Base-by-base conservation (phyloP, 2,797 vertebrate genomes). In the Mus caroli region DNA sequence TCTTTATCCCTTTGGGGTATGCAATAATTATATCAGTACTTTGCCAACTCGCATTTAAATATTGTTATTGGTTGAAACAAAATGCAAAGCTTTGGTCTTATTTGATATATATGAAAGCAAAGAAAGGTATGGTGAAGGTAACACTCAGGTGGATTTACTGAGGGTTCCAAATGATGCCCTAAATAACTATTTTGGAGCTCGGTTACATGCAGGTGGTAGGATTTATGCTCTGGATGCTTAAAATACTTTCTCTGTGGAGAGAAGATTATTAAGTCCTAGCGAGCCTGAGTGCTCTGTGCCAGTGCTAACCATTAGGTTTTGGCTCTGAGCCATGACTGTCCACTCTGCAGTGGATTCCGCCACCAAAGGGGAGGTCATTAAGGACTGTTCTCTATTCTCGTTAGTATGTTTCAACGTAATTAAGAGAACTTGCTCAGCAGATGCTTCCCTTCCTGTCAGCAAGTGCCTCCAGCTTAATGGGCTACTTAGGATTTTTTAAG, bases 391-490 rank as follows among this genome's bases (percentile, higher is more conserved):
- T 98, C 98, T 98, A 97, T 98, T 98, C 97, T 98, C 31, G 34
- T 98, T 97, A 96, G 96, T 80, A 94, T 96, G 97, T 98, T 98
- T 98, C 98, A 98, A 98, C 97, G 97, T 98, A 99, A 99, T 99
- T 98, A 98, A 98, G 98, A 98, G 97, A 98, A 98, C 98, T 98
- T 97, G 98, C 99, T 99, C 96, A 98, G 98, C 99, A 99, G 99
- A 99, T 99, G 99, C 98, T 98, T 98, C 98, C 98, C 98, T 99
- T 99, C 98, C 99, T 99, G 99, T 99, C 98, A 99, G 98, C 98
- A 98, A 99, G 98, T 98, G 98, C 98, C 99, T 98, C 97, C 98
- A 98, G 97, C 98, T 98, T 98, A 98, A 99, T 98, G 98, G 98
- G 97, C 98, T 98, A 80, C 97, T 97, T 98, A 98, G 98, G 99